These are phyloP conservation scores for Paraescarpia echinospica DNA, from an alignment of 1,140 invertebrate species.

Conservation along the genomic window DNA sequence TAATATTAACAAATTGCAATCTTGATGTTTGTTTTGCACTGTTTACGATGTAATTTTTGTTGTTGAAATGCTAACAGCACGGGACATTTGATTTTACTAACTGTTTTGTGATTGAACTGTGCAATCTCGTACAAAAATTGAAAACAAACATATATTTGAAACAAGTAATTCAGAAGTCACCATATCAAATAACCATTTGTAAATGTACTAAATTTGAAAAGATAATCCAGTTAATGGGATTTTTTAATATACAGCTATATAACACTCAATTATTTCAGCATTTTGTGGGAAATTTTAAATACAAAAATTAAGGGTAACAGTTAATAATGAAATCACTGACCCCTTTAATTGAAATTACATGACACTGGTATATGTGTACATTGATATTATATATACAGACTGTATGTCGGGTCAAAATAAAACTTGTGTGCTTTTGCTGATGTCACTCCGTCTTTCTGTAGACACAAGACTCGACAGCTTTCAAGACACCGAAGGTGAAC, in stretches of 20 bases:
- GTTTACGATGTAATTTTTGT: neutral
- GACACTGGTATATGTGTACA: too few relatives aligned
- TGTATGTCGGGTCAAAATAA: too few relatives aligned
- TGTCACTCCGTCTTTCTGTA: neutral
- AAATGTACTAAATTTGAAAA: neutral
- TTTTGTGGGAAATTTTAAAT: too few relatives aligned
- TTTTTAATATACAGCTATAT: too few relatives aligned
- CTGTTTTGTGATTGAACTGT: neutral
- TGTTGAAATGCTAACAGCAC: neutral
- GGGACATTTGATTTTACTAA: neutral
- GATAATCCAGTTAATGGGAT: too few relatives aligned
- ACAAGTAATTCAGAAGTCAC: neutral
- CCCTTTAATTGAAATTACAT: too few relatives aligned
- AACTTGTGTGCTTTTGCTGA: neutral
- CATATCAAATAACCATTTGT: neutral
- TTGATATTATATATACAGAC: too few relatives aligned
- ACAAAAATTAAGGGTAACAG: too few relatives aligned
- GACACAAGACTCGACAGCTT: neutral
- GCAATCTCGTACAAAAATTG: neutral
- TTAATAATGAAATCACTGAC: too few relatives aligned
- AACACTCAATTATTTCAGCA: too few relatives aligned
- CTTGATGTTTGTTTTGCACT: neutral
- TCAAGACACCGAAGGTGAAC: neutral
- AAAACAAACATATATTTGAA: neutral
- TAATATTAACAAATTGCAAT: neutral